Evolutionary conservation across 2,888 invertebrate species (phyloP), one percentile per base, ranked within the genome.

Genomic region (Cataglyphis altisquamis): DNA sequence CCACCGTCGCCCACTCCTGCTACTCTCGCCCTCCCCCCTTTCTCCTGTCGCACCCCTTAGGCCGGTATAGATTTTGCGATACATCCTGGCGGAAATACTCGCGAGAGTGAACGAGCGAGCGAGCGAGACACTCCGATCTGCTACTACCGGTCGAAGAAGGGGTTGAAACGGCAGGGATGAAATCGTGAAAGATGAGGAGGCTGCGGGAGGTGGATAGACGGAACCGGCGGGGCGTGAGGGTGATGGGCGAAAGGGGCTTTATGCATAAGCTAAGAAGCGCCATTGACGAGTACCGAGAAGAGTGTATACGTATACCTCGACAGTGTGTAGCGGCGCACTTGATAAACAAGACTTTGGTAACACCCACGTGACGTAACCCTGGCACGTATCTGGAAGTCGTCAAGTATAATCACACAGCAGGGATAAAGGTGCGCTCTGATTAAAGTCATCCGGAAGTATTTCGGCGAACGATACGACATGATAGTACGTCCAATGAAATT

Each of bases 41-140:
- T 84, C 86, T 84, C 78, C 86, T 88, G 82, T 83, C 85, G 73
- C 82, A 85, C 89, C 85, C 87, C 89, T 88, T 89, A 89, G 88
- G 88, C 86, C 88, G 91, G 90, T 94, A 94, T 94, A 94, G 94
- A 94, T 94, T 94, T 94, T 93, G 93, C 93, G 93, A 94, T 94
- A 94, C 93, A 94, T 94, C 92, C 93, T 91, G 91, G 87, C 89
- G 90, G 91, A 92, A 92, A 90, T 87, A 83, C 84, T 88, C 81
- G 89, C 89, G 88, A 85, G 88, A 91, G 91, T 78, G 86, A 90
- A 89, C 80, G 89, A 91, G 91, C 82, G 85, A 21, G 21, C 21
- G 21, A 90, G 90, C 80, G 91, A 91, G 91, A 91, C 84, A 84
- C 83, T 72, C 85, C 85, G 81, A 83, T 84, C 83, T 72, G 86